Base-by-base conservation (phyloP, 2,888 invertebrate genomes). In the Brenthis hecate region DNA sequence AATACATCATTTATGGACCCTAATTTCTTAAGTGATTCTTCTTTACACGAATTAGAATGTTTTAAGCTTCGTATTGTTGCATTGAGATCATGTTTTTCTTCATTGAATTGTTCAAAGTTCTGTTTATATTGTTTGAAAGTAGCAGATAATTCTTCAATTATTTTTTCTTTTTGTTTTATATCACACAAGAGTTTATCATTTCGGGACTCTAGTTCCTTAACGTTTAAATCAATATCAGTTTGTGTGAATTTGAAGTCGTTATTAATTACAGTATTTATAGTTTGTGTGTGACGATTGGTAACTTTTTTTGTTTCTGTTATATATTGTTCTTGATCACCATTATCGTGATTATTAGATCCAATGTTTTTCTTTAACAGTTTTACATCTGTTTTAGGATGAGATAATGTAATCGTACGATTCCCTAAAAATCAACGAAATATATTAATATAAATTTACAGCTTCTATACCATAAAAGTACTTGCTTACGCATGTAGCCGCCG, bases 31-130 rank as follows among this genome's bases (percentile, higher is more conserved):
- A 82, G 83, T 2, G 81, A 56, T 48, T 64, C 77, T 65, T 89
- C 87, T 75, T 89, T 92, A 73, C 88, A 83, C 32, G 73, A 77
- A 55, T 85, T 80, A 1, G 79, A 76, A 56, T 83, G 81, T 43
- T 82, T 83, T 0, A 93, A 73, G 13, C 77, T 79, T 70, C 83
- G 80, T 53, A 92, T 76, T 66, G 81, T 85, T 8, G 80, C 74
- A 73, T 87, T 84, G 36, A 88, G 82, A 67, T 83, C 81, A 0
- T 78, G 72, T 68, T 91, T 89, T 74, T 93, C 89, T 6, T 85
- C 81, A 68, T 88, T 91, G 6, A 87, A 80, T 65, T 76, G 76
- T 1, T 85, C 74, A 53, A 90, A 79, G 56, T 89, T 85, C 65
- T 87, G 81, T 19, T 85, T 80, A 71, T 85, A 84, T 75, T 90